These are phyloP conservation scores for Neuroscelio doddi DNA, from an alignment of 2,888 invertebrate genomes.

Conservation along the genomic window DNA sequence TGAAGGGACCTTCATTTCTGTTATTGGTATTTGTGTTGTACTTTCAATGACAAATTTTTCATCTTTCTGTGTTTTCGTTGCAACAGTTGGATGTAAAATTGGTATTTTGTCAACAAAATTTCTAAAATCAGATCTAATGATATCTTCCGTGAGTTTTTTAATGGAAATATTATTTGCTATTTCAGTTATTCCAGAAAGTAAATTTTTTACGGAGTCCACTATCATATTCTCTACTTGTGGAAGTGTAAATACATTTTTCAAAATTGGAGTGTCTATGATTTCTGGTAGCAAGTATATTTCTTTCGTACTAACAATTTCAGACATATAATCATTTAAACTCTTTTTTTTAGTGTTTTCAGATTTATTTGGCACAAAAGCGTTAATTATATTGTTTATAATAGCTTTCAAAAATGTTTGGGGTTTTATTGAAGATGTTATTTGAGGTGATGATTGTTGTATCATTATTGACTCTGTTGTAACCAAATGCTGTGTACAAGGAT, in stretches of 20 bases:
- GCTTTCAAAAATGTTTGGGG: slow-evolving; percentile 29
- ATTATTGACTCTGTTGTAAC: slow-evolving; percentile 5
- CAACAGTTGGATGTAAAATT: slow-evolving; percentile 22
- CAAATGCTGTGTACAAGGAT: slow-evolving; percentile 23
- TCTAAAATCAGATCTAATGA: slow-evolving; percentile 26
- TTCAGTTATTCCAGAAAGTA: slow-evolving; percentile 29
- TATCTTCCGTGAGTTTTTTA: slow-evolving; percentile 21
- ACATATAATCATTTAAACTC: slow-evolving; percentile 3
- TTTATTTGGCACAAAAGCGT: slow-evolving; percentile 50
- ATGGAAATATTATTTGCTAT: slow-evolving; percentile 17
- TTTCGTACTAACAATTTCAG: slow-evolving; percentile 26
- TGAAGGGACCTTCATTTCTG: slow-evolving; percentile 22
- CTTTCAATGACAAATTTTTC: background rate
- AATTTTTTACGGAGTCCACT: slow-evolving; percentile 46
- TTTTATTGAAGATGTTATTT: background rate
- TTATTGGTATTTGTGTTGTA: background rate
- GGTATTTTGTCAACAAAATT: slow-evolving; percentile 34
- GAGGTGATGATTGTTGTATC: background rate
- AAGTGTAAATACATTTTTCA: slow-evolving; percentile 51
- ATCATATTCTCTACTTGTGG: slow-evolving; percentile 55
- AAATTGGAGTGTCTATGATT: slow-evolving; percentile 47
- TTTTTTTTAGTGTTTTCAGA: slow-evolving; percentile 23
- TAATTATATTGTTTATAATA: slow-evolving; percentile 54
- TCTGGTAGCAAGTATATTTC: slow-evolving; percentile 46
- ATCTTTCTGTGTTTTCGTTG: slow-evolving; percentile 7